Percentiles rank a stretch among this genome's conserved stretches.
phyloP scores from a whole-genome alignment of 2,888 invertebrate species.

The Drosophila quinaria region DNA sequence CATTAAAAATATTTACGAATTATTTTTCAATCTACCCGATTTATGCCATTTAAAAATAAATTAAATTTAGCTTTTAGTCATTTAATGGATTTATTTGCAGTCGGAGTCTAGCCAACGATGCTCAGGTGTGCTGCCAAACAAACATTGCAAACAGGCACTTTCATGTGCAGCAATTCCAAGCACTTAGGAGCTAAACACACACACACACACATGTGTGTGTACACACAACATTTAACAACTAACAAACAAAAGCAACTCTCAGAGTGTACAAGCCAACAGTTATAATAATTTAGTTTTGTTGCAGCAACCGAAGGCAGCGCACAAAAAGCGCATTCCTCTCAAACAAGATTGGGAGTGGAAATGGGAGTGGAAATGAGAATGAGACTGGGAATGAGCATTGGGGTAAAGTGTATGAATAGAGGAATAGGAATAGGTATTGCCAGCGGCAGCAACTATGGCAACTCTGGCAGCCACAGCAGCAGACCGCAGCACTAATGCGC shows the following conservation, averaged over 20 bases:
- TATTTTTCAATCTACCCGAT: conserved; percentile 4
- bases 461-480: conserved; percentile 55
- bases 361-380: not conserved
- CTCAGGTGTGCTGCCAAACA: conserved; percentile 39
- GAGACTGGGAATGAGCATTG: conserved; percentile 3
- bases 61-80: not conserved
- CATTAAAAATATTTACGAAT: not conserved
- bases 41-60: not conserved
- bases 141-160: conserved; percentile 27
- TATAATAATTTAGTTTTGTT: conserved; percentile 65
- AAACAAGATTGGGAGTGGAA: conserved; percentile 10
- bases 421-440: conserved; percentile 21
- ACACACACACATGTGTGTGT: conserved; percentile 13
- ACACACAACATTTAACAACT: conserved; percentile 51
- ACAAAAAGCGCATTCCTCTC: conserved; percentile 60
- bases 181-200: conserved; percentile 58
- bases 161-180: conserved; percentile 23
- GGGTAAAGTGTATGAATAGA: not conserved
- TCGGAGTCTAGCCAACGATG: conserved; percentile 2
- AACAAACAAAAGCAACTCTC: conserved; percentile 47
- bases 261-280: conserved; percentile 47
- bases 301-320: conserved; percentile 53
- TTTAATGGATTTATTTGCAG: conserved; percentile 11
- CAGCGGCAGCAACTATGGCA: conserved; percentile 31
- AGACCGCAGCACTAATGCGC: conserved; percentile 75